Evolutionary conservation across 1,140 invertebrate genomes (phyloP), one percentile per base, ranked within the genome.

Genomic region (Hylaeus volcanicus): DNA sequence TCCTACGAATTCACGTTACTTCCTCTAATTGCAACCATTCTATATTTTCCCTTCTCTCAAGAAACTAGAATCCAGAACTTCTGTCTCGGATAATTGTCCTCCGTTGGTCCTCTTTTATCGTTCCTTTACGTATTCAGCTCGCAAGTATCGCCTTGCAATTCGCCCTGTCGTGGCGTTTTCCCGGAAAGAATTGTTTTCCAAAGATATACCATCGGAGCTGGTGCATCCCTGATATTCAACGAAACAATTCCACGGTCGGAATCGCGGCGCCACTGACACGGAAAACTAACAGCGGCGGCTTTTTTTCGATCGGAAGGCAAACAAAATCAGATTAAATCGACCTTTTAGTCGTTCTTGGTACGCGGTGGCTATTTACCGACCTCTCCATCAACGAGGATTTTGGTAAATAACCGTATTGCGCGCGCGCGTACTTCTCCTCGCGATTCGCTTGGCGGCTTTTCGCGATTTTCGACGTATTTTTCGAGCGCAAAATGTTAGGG

Each of bases 291-390:
- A 73, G 69, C 60, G 39, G 48, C 69, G n/a, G 60, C 48, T 26
- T 73, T 79, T 77, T 79, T 65, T 41, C 66, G 69, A 79, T 79
- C 60, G 76, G 56, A 79, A 79, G 51, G 58, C 51, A 79, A 79
- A 79, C 69, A 51, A 55, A 65, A 79, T 79, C 77, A 79, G 77
- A 73, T 79, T 79, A 73, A 79, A 79, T 79, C 77, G 69, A 79
- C 69, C 68, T 61, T 79, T 79, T 61, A 71, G 14, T 60, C 77
- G 76, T 79, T 55, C 70, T 55, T 79, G 2, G 60, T 51, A 43
- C 61, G 41, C 51, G 2, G 15, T 8, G 69, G 77, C 70, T 79
- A 79, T 79, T 79, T 79, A 79, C 77, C 77, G 70, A 79, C 58
- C 77, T 73, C 77, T 79, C 70, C 60, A 79, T 73, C 77, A 63